Percentiles rank a stretch among this genome's conserved stretches.
phyloP scores from a whole-genome alignment of 23 tunicate genomes.

The Pegea sp. region DNA sequence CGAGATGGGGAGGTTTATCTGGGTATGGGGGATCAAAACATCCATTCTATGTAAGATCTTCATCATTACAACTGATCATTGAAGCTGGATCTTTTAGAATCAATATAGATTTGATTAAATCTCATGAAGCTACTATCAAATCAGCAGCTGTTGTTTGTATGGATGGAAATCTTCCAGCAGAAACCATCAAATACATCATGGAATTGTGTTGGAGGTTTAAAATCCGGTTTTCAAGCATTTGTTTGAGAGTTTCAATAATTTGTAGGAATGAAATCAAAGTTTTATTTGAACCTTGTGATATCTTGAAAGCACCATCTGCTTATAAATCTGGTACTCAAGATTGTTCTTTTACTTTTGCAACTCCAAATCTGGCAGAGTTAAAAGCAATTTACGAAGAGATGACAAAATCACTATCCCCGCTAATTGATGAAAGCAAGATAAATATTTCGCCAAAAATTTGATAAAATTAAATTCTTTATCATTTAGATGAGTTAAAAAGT shows the following conservation, averaged over 20 bases:
- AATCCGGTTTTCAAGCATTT: neutral
- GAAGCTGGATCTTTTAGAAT: neutral
- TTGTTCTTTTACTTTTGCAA: conserved; percentile 30
- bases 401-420: conserved; percentile 2
- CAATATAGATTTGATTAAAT: neutral
- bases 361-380: conserved; percentile 43
- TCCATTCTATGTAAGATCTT: conserved; percentile 18
- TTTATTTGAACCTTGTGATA: conserved; percentile 55
- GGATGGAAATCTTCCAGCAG: conserved; percentile 40
- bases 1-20: conserved; percentile 27
- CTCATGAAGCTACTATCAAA: neutral
- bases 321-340: conserved; percentile 3
- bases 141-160: conserved; percentile 46
- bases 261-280: conserved; percentile 15
- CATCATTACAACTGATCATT: neutral
- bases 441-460: neutral
- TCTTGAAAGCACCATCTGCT: conserved; percentile 23
- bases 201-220: conserved; percentile 29
- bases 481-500: neutral
- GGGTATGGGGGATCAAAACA: conserved; percentile 12
- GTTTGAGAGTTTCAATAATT: no score
- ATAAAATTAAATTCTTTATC: neutral
- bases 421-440: neutral
- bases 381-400: conserved; percentile 15
- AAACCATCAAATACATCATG: conserved; percentile 21